Evolutionary conservation across 2,113 vertebrate species (phyloP), one percentile per base, ranked within the genome.

Genomic region (Turnix velox): DNA sequence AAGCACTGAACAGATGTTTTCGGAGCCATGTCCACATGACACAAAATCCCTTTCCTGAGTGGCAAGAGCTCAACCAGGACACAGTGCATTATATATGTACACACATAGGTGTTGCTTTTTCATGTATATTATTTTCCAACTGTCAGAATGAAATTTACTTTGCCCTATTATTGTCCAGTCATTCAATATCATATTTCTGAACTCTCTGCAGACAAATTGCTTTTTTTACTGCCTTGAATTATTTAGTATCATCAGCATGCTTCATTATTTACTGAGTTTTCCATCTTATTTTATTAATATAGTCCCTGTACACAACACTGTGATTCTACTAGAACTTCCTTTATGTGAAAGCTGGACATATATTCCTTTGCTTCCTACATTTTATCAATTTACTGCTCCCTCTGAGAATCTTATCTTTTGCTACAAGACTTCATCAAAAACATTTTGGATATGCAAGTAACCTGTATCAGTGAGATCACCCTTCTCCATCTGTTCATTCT

Each of bases 161-260:
- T 74, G 51, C n/a, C 42, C 55, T 81, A 28, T 79, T 90, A 84
- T 84, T 94, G 84, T 43, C 39, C 46, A 88, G 63, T 79, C 48
- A 81, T 42, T 91, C 61, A 39, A 62, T 51, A 87, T 75, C 24
- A 84, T 72, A 74, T 81, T 90, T 92, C 77, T 17, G n/a, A 94
- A 74, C 30, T 62, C 68, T 62, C 69, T 49, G 43, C 40, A 87
- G 88, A 92, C 65, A 90, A 90, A 94, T 63, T 80, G 27, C 46
- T 55, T 81, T 94, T 94, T 92, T 81, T 88, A 20, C 43, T 81
- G 76, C 42, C 43, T 87, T 93, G 65, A 95, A 88, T 93, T 74
- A 92, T 92, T 94, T 77, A 92, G 55, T 71, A 78, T 77, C 80
- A 83, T 74, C 72, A 86, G 37, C 42, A 67, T 43, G 67, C 27